These are phyloP conservation scores for Listronotus bonariensis DNA, from an alignment of 1,140 invertebrate species.

Conservation along the genomic window DNA sequence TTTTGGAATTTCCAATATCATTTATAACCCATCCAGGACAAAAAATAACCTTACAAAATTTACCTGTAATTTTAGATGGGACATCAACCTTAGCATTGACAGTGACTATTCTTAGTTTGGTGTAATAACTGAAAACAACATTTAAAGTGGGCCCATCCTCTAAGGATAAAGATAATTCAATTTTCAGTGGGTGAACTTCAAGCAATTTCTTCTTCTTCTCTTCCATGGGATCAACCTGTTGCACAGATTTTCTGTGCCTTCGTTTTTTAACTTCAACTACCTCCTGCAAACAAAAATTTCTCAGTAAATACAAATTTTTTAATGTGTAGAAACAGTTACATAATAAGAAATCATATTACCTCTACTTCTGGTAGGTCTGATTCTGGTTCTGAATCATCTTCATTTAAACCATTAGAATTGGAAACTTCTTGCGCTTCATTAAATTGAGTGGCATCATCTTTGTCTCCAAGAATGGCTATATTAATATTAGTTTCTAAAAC, in stretches of 20 bases:
- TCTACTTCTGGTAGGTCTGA: slow-evolving; percentile 63
- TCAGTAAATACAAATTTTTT: no score
- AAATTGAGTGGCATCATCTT: slow-evolving; percentile 76
- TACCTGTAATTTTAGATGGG: slow-evolving; percentile 58
- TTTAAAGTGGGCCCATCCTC: slow-evolving; percentile 64
- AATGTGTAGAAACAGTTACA: not conserved
- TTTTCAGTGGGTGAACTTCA: slow-evolving; percentile 73
- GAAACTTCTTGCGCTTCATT: slow-evolving; percentile 55
- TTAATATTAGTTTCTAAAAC: slow-evolving; percentile 53
- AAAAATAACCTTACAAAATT: not conserved
- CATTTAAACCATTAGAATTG: slow-evolving; percentile 48
- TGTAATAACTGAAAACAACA: slow-evolving; percentile 65
- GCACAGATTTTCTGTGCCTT: slow-evolving; percentile 63
- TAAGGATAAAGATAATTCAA: slow-evolving; percentile 65
- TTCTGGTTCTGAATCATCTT: slow-evolving; percentile 67
- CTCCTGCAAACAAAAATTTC: slow-evolving; percentile 48
- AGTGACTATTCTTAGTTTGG: slow-evolving; percentile 66
- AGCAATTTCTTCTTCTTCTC: slow-evolving; percentile 72
- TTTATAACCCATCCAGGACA: no score
- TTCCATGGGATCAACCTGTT: slow-evolving; percentile 59
- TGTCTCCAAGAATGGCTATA: slow-evolving; percentile 75
- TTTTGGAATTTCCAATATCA: no score
- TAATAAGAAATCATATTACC: slow-evolving; percentile 30
- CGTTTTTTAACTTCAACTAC: slow-evolving; percentile 58
- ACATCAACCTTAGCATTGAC: slow-evolving; percentile 64